A percentile compares a stretch with the other conserved stretches of the same genome.
Conservation (phyloP, 2,113 vertebrate genomes). For the Labrus mixtus region DNA sequence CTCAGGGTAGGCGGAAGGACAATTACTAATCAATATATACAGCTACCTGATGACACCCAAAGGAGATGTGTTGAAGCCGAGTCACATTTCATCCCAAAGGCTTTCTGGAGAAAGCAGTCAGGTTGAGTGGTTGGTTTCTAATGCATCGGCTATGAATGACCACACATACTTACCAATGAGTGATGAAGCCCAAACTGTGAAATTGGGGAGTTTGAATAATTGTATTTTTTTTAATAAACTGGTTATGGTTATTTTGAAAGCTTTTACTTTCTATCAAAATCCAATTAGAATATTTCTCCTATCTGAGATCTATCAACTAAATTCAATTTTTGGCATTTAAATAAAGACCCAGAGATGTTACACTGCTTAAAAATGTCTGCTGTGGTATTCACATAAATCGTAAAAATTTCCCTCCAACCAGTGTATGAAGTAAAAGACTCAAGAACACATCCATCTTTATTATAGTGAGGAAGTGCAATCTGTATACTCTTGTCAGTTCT, state of each 20-base stretch:
- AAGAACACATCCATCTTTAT: constrained; percentile 19
- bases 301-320: neutral
- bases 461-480: constrained; percentile 20
- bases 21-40: constrained; percentile 72
- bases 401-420: neutral
- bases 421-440: constrained; percentile 15
- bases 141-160: constrained; percentile 49
- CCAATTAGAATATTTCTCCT: neutral
- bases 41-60: constrained; percentile 57
- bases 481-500: constrained; percentile 13
- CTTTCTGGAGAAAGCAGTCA: constrained; percentile 42
- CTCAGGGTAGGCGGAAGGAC: constrained; percentile 58
- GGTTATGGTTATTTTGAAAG: neutral
- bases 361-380: neutral
- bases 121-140: constrained; percentile 32
- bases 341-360: neutral
- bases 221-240: neutral
- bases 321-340: neutral
- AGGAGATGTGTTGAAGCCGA: constrained; percentile 51
- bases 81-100: constrained; percentile 56
- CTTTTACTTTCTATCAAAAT: neutral
- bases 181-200: neutral
- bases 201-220: neutral
- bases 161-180: constrained; percentile 20
- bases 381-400: neutral